phyloP scores from a whole-genome alignment of 2,888 invertebrate species.

The Limulus polyphemus region DNA sequence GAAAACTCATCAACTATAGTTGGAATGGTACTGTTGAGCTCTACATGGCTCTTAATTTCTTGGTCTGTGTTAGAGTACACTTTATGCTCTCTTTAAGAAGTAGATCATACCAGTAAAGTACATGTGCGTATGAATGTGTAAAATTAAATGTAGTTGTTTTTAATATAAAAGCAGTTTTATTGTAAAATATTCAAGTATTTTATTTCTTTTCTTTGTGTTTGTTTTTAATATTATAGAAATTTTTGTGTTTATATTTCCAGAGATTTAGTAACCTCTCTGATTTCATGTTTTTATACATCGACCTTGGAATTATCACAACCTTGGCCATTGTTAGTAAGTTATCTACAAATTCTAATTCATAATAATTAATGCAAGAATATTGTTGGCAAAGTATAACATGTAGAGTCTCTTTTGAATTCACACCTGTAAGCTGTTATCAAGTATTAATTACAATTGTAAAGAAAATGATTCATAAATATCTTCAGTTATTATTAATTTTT shows the following conservation, averaged over 20 bases:
- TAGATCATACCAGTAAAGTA: too few species aligned
- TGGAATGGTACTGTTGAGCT: too few species aligned
- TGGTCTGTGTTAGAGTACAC: too few species aligned
- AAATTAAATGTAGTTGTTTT: not conserved
- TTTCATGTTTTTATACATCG: conserved; percentile 78
- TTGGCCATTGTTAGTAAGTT: conserved; percentile 46
- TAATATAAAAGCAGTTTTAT: not conserved
- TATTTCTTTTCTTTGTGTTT: too few species aligned
- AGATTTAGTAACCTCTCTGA: conserved; percentile 58
- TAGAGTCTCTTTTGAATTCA: not conserved
- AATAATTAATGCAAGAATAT: conserved; percentile 5
- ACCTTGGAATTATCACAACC: conserved; percentile 73
- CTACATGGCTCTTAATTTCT: too few species aligned
- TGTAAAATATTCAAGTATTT: not conserved
- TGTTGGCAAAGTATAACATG: not conserved
- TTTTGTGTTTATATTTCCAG: conserved; percentile 15
- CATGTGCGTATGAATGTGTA: not conserved
- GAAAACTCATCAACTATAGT: too few species aligned
- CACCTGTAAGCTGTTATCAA: not conserved
- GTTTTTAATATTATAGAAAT: too few species aligned
- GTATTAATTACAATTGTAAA: too few species aligned
- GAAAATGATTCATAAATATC: too few species aligned
- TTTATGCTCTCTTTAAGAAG: too few species aligned
- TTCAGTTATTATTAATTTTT: too few species aligned
- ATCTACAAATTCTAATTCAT: conserved; percentile 33